phyloP scores from a whole-genome alignment of 2,888 invertebrate species.

The Gnatocerus cornutus region DNA sequence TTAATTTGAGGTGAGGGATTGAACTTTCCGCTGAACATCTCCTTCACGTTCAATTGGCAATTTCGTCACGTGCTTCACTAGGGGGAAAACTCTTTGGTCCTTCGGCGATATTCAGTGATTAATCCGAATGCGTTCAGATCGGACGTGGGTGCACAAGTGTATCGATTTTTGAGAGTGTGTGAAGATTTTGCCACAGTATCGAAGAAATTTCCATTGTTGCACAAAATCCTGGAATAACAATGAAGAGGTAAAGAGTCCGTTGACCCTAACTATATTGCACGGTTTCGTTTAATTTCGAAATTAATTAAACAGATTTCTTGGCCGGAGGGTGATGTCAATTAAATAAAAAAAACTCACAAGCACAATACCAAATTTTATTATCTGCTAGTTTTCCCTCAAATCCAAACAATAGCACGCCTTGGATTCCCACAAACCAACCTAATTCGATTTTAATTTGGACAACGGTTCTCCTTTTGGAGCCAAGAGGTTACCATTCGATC shows the following conservation, averaged over 20 bases:
- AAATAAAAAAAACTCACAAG: slow-evolving; percentile 1
- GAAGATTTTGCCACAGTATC: neutral
- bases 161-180: slow-evolving; percentile 7
- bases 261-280: slow-evolving; percentile 32
- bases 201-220: neutral
- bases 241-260: slow-evolving; percentile 39
- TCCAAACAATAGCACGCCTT: slow-evolving; percentile 21
- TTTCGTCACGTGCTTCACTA: slow-evolving; percentile 31
- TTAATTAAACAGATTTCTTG: slow-evolving; percentile 36
- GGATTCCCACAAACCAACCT: slow-evolving; percentile 38
- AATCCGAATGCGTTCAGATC: slow-evolving; percentile 32
- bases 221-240: slow-evolving; percentile 34
- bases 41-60: slow-evolving; percentile 37
- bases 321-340: slow-evolving; percentile 26
- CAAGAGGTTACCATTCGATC: slow-evolving; percentile 36
- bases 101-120: slow-evolving; percentile 36
- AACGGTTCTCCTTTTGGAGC: slow-evolving; percentile 23
- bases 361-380: neutral
- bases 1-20: slow-evolving; percentile 3
- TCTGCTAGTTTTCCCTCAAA: neutral
- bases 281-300: slow-evolving; percentile 30
- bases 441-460: slow-evolving; percentile 45
- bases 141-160: slow-evolving; percentile 7
- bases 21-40: neutral
- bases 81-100: slow-evolving; percentile 22